A percentile compares a stretch with the other conserved stretches of the same genome.
phyloP scores from a whole-genome alignment of 1,140 invertebrate species.

The Acromyrmex heyeri region DNA sequence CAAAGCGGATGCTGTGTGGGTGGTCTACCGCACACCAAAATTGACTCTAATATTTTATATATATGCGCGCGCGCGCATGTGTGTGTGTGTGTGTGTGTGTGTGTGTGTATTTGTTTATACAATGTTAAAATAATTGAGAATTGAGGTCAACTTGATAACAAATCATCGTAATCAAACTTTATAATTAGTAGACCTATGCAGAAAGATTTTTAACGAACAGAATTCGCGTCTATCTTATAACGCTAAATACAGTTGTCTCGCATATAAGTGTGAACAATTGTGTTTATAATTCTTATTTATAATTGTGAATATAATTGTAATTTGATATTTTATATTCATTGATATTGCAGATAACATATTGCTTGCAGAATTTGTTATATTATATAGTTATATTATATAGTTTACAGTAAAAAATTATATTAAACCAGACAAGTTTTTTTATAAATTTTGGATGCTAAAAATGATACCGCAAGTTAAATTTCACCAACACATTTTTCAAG shows the following conservation, averaged over 20 bases:
- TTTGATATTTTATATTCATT: background rate
- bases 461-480: no score
- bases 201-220: background rate
- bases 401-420: no score
- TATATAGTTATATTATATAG: no score
- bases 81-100: no score
- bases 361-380: background rate
- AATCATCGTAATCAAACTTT: slow-evolving; percentile 11
- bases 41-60: background rate
- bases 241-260: background rate
- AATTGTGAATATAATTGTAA: slow-evolving; percentile 10
- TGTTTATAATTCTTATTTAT: background rate
- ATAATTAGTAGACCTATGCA: slow-evolving; percentile 1
- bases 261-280: slow-evolving; percentile 3
- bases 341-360: background rate
- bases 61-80: no score
- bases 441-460: no score
- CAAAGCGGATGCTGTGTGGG: slow-evolving; percentile 37
- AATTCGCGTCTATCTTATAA: background rate
- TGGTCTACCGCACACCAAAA: slow-evolving; percentile 55
- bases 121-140: slow-evolving; percentile 26
- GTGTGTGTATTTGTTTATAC: background rate
- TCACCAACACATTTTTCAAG: no score
- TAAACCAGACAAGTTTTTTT: no score
- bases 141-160: slow-evolving; percentile 2